Percentiles rank a stretch among this genome's conserved stretches.
phyloP scores from a whole-genome alignment of 2,113 vertebrate genomes.

The Nematolebias whitei region DNA sequence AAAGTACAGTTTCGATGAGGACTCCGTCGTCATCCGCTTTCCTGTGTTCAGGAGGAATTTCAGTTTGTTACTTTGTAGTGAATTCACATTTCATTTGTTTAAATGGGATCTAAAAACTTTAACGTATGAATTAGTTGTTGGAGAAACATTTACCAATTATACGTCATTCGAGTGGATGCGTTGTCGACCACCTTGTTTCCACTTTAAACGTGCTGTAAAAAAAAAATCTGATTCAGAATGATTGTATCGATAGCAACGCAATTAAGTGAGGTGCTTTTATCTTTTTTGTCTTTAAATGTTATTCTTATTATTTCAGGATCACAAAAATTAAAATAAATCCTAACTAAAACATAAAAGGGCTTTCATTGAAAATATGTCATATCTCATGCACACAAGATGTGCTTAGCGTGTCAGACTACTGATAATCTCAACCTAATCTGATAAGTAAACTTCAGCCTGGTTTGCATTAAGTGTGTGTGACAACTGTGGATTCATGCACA shows the following conservation, averaged over 20 bases:
- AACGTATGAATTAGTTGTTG: no score
- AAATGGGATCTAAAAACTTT: background rate
- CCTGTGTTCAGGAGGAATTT: no score
- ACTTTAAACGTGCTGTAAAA: no score
- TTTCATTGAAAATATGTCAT: constrained; percentile 17
- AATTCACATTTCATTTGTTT: background rate
- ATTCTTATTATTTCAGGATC: background rate
- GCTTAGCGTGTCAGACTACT: constrained; percentile 11
- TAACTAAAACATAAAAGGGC: background rate
- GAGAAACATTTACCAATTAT: no score
- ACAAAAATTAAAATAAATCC: background rate
- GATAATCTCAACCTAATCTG: constrained; percentile 58
- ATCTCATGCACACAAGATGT: constrained; percentile 4
- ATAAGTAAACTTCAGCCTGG: constrained; percentile 45
- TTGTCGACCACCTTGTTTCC: no score
- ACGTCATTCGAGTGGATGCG: no score
- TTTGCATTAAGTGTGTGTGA: constrained; percentile 48
- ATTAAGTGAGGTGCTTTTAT: no score
- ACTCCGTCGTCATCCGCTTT: constrained; percentile 9
- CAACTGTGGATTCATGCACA: background rate
- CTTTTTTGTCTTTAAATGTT: background rate
- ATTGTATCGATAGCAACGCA: no score
- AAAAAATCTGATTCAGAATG: no score
- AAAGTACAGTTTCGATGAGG: constrained; percentile 15
- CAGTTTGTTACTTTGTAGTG: background rate